Base-by-base conservation (phyloP, 1,140 invertebrate species). In the Euglossa dilemma region DNA sequence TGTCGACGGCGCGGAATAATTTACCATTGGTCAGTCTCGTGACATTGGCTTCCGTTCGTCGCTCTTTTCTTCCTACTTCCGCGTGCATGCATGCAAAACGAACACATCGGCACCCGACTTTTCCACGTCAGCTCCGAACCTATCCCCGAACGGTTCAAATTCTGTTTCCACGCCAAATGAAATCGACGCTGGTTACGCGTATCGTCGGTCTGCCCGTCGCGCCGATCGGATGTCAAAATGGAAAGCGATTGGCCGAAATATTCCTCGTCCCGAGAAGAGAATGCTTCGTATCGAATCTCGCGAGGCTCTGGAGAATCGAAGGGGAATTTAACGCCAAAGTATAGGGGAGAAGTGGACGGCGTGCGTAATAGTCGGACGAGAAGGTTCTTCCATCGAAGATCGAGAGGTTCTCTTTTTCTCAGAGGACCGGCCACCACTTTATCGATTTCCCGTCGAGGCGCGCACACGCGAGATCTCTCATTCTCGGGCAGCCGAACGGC, bases 1-100 rank as follows among this genome's bases (percentile, higher is more conserved):
- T 61, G 56, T 83, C 64, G 71, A 56, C 79, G 20, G 70, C 16
- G 59, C 36, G 70, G 84, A 79, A 87, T 85, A 87, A 85, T 87
- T 85, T 36, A 75, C 63, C 54, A 52, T 63, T 47, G 72, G 23
- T 64, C 66, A 57, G 69, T 16, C 45, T 14, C 56, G 23, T 45
- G 67, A 69, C 78, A 61, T 59, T 47, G 70, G 14, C 47, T 36
- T 75, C 61, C 25, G 59, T 52, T 16, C 28, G 61, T 36, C 76
- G 18, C 47, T 45, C 57, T 25, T 52, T 25, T 20, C 43, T 9
- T 36, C 18, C 11, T 14, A 18, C 23, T 52, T 59, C 16, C 1
- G 2, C 23, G 45, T 16, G 4, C 9, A 6, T 43, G 47, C 16
- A 20, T n/a, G n/a, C n/a, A 54, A 80, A n/a, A 6, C 25, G 25